Evolutionary conservation across 2,113 vertebrate species (phyloP).

Genomic region (Anas platyrhynchos): DNA sequence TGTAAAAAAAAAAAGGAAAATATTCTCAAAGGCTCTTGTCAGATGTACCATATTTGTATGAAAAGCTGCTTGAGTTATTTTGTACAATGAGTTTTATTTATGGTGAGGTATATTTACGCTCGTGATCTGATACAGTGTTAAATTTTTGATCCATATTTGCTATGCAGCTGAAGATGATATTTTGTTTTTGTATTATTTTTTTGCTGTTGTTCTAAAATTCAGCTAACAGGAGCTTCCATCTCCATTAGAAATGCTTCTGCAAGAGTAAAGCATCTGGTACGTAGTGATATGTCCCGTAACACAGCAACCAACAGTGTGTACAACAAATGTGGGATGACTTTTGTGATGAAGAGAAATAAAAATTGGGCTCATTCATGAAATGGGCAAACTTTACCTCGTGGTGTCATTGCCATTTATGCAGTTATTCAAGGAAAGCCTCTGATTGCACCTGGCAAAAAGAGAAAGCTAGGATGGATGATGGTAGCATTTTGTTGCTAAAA

Average conservation of each 20-base stretch:
- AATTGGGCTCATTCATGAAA: slow-evolving; percentile 47
- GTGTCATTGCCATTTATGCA: background rate
- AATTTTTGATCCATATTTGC: slow-evolving; percentile 80
- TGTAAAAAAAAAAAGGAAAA: slow-evolving; percentile 72
- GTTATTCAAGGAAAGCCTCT: background rate
- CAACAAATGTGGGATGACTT: slow-evolving; percentile 69
- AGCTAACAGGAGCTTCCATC: slow-evolving; percentile 75
- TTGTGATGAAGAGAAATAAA: slow-evolving; percentile 70
- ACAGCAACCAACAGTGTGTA: slow-evolving; percentile 61
- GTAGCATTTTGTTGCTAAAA: background rate
- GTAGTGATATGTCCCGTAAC: slow-evolving; percentile 59
- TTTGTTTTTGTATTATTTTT: slow-evolving; percentile 79
- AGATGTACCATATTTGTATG: slow-evolving; percentile 85
- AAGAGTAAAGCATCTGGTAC: slow-evolving; percentile 68
- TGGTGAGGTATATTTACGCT: slow-evolving; percentile 81
- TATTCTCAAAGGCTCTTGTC: slow-evolving; percentile 65
- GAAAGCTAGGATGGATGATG: background rate
- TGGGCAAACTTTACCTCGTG: slow-evolving; percentile 34
- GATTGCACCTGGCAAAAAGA: background rate
- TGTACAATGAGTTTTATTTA: slow-evolving; percentile 85
- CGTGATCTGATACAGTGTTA: slow-evolving; percentile 80
- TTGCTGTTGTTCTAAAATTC: slow-evolving; percentile 64
- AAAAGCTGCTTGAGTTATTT: slow-evolving; percentile 80
- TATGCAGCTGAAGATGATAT: slow-evolving; percentile 79
- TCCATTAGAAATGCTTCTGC: slow-evolving; percentile 81